Evolutionary conservation across 1,140 invertebrate species (phyloP).

Genomic region (Heliconius hermathena): DNA sequence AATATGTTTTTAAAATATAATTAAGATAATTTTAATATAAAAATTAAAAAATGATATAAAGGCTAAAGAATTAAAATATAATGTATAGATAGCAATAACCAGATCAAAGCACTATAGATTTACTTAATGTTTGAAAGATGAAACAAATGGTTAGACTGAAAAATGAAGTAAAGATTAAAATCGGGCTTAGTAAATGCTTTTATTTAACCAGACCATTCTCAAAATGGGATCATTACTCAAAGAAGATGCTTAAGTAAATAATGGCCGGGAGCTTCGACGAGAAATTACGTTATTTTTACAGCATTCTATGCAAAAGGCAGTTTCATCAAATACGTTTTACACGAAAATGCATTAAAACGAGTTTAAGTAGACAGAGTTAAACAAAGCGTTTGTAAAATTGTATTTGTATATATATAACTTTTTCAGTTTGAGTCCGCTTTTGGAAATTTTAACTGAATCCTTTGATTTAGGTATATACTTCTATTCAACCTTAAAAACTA

Average conservation of each 20-base stretch:
- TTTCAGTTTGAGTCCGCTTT: neutral
- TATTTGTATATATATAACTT: neutral
- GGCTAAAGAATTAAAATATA: too few relatives aligned
- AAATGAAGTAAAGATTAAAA: slow-evolving; percentile 26
- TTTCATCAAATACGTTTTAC: neutral
- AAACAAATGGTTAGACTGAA: neutral
- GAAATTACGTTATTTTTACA: slow-evolving; percentile 28
- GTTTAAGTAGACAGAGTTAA: neutral
- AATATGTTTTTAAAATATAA: too few relatives aligned
- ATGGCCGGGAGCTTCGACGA: slow-evolving; percentile 13
- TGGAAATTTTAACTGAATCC: neutral
- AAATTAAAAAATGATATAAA: too few relatives aligned
- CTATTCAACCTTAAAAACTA: neutral
- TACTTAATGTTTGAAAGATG: neutral
- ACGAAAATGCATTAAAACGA: slow-evolving; percentile 5
- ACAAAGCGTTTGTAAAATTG: slow-evolving; percentile 1
- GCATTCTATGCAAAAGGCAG: neutral
- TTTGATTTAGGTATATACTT: neutral
- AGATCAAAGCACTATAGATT: neutral
- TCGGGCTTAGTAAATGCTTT: slow-evolving; percentile 12
- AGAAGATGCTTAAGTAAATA: slow-evolving; percentile 23
- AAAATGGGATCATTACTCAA: slow-evolving; percentile 32
- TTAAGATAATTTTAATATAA: too few relatives aligned
- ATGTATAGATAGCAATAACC: neutral
- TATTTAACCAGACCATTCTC: slow-evolving; percentile 26